These are phyloP conservation scores for Calephelis nemesis DNA, from an alignment of 1,140 invertebrate genomes.

Conservation along the genomic window DNA sequence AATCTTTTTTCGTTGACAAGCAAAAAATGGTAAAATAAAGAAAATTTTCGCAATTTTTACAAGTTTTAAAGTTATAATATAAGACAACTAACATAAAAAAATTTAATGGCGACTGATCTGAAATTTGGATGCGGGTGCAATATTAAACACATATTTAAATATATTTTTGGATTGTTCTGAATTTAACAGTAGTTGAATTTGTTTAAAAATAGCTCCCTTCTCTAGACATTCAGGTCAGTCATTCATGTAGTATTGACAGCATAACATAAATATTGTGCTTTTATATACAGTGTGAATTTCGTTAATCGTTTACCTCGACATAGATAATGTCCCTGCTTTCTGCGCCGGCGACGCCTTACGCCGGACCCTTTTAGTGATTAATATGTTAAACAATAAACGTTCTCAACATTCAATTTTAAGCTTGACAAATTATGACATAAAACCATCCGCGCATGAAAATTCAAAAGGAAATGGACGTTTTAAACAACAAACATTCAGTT, in stretches of 20 bases:
- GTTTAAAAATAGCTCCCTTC: background rate
- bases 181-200: too few species aligned
- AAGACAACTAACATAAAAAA: too few species aligned
- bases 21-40: too few species aligned
- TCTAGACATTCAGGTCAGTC: constrained; percentile 16
- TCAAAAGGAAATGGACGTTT: background rate
- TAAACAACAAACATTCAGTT: background rate
- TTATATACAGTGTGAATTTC: constrained; percentile 23
- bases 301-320: constrained; percentile 68
- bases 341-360: constrained; percentile 85
- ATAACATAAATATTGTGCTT: constrained; percentile 19
- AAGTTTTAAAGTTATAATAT: too few species aligned
- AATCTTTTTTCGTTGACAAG: too few species aligned
- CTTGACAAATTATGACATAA: constrained; percentile 6
- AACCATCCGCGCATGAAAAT: background rate
- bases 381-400: constrained; percentile 29
- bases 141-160: too few species aligned
- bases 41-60: too few species aligned
- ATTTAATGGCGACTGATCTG: too few species aligned
- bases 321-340: constrained; percentile 78
- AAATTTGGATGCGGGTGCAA: too few species aligned
- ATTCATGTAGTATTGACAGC: constrained; percentile 9
- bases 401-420: constrained; percentile 19
- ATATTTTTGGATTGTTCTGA: too few species aligned
- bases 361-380: constrained; percentile 80